Evolutionary conservation across 92 coral and sea anemone species (phyloP), one percentile per base, ranked within the genome.

Genomic region (Meandrina meandrites): DNA sequence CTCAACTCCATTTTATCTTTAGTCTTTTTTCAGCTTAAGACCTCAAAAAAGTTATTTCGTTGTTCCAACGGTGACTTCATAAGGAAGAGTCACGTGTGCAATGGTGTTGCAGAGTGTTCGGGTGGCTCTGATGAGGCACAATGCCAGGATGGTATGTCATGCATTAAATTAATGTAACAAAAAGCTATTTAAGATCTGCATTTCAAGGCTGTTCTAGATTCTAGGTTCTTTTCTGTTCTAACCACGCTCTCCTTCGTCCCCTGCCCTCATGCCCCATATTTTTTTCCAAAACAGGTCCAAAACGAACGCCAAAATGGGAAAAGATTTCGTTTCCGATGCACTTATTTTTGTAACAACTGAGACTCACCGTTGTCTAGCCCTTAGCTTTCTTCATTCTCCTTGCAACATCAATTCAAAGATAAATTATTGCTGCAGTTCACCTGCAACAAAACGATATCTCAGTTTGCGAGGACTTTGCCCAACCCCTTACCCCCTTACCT

Each of bases 81-180:
- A 85, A 85, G 76, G 66, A 76, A 77, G 37, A 11, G n/a, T 18
- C 81, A 77, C 66, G 51, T 60, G 62, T 85, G 88, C 30, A 85
- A 85, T 66, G 88, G 76, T 66, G 32, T 76, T 76, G 0, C n/a
- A 27, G 88, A 85, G 30, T 85, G 88, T 47, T 34, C 50, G 10
- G 88, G 77, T 22, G 88, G 82, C 3, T 85, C 88, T 36, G 88
- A 85, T 16, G 88, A 85, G 83, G 64, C 42, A 8, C 58, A 35
- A 31, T 85, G 88, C 21, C 31, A 48, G 47, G 42, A 85, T 64
- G 77, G 88, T 85, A 16, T 30, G 88, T 75, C 19, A 69, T 81
- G 13, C 8, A 24, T 24, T 64, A 64, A 60, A 60, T 7, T 60
- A 22, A 22, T 60, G 28, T 21, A 60, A 60, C 28, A n/a, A 17